These are phyloP conservation scores for Philaethria dido DNA, from an alignment of 2,888 invertebrate species.

Conservation along the genomic window DNA sequence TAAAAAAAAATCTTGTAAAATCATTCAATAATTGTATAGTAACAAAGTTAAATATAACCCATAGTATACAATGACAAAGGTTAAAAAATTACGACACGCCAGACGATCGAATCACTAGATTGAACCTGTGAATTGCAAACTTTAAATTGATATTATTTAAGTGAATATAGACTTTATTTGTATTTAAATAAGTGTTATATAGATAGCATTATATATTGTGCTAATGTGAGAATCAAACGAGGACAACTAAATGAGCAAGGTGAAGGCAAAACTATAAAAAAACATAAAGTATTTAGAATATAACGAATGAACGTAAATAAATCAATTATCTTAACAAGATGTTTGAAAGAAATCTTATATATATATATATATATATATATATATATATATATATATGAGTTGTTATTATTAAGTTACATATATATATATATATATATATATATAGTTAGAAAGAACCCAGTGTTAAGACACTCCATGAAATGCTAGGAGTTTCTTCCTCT, in stretches of 20 bases:
- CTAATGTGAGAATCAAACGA: slow-evolving; percentile 58
- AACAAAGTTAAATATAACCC: slow-evolving; percentile 24
- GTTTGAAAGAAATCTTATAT: not conserved
- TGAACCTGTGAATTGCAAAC: slow-evolving; percentile 41
- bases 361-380: not conserved
- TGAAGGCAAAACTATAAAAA: slow-evolving; percentile 69
- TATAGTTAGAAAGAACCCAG: no score
- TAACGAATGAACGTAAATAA: not conserved
- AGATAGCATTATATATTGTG: slow-evolving; percentile 39
- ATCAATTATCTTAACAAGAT: slow-evolving; percentile 3
- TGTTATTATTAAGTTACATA: no score
- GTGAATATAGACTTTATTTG: slow-evolving; percentile 46
- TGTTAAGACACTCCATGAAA: no score
- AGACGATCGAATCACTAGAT: slow-evolving; percentile 37
- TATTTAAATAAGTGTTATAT: slow-evolving; percentile 44
- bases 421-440: no score
- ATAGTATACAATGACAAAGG: slow-evolving; percentile 29
- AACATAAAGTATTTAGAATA: slow-evolving; percentile 52
- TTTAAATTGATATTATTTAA: slow-evolving; percentile 29
- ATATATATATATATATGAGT: no score
- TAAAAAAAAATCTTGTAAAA: not conserved
- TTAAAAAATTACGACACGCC: slow-evolving; percentile 26
- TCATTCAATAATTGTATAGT: not conserved
- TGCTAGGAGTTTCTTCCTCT: no score
- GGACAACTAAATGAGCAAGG: slow-evolving; percentile 67